phyloP scores from a whole-genome alignment of 2,888 invertebrate genomes.

The Sarcophaga caerulescens region DNA sequence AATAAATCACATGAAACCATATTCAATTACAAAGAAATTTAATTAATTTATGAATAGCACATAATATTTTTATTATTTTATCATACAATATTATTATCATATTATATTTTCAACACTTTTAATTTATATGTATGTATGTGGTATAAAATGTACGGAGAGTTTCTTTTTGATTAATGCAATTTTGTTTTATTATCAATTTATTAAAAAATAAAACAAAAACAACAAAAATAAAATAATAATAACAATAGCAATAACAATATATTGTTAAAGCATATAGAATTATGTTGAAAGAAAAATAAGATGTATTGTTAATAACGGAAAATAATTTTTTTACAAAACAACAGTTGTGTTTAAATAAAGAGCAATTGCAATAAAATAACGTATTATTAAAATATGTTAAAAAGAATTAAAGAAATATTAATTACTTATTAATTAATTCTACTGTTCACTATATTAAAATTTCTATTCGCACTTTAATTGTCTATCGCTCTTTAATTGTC shows the following conservation, averaged over 20 bases:
- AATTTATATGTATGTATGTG: too few species aligned
- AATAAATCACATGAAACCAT: neutral
- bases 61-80: neutral
- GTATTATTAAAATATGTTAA: too few species aligned
- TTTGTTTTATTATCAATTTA: neutral
- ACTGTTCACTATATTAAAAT: too few species aligned
- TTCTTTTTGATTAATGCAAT: conserved; percentile 18
- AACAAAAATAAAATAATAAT: neutral
- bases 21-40: conserved; percentile 19
- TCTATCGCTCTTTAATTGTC: too few species aligned
- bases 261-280: neutral
- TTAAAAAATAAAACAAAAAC: too few species aligned
- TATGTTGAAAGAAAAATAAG: neutral
- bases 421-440: too few species aligned
- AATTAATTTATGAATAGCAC: conserved; percentile 13
- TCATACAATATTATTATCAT: neutral
- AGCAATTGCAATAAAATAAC: too few species aligned
- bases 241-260: neutral
- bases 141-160: neutral
- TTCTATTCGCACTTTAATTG: too few species aligned
- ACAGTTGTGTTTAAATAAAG: too few species aligned
- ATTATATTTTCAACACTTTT: too few species aligned
- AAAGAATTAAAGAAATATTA: too few species aligned
- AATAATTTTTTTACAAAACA: too few species aligned
- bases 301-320: neutral